Base-by-base conservation (phyloP, 2,113 vertebrate genomes). In the Capreolus pygargus region DNA sequence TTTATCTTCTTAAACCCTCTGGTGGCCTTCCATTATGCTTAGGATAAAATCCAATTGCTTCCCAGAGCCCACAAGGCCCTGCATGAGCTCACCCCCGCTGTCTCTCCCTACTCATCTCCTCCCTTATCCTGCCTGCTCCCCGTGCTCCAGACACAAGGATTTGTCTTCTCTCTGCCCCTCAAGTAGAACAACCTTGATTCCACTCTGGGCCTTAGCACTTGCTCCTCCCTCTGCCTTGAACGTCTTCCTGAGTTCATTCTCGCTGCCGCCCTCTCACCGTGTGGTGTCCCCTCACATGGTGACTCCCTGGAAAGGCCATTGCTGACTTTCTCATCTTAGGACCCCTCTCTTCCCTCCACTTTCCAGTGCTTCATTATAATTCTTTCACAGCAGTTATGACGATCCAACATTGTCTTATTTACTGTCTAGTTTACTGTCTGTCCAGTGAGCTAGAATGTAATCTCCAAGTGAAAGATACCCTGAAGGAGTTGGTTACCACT, bases 31-130 rank as follows among this genome's bases (percentile, higher is more conserved):
- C 43, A 76, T 79, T 50, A n/a, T 6, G 11, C 43, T 86, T 43
- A 55, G 55, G 74, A 43, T 50, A 94, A 82, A 95, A 86, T 67
- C 50, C 39, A 74, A 1, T 61, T 84, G 89, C 89, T 89, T 87
- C 33, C 45, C 55, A 54, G 28, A 23, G 28, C 27, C 25, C 39
- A 1, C n/a, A 21, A 45, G 91, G 14, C 33, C 45, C 64, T 45
- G 54, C 16, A 0, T 64, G 39, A 30, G 28, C 39, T 61, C 74
- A 25, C 43, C 45, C 57, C 47, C 2, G 50, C 19, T 28, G 28
- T 28, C 33, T 27, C 1, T 28, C 50, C 23, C 43, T 74, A 0
- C 21, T 23, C 58, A 2, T 28, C 54, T 23, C 27, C 15, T 39
- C 25, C 16, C 7, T 4, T n/a, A 14, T 36, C 12, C 47, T 19